These are phyloP conservation scores for Odobenus rosmarus DNA, from an alignment of 2,113 vertebrate genomes.

Conservation along the genomic window DNA sequence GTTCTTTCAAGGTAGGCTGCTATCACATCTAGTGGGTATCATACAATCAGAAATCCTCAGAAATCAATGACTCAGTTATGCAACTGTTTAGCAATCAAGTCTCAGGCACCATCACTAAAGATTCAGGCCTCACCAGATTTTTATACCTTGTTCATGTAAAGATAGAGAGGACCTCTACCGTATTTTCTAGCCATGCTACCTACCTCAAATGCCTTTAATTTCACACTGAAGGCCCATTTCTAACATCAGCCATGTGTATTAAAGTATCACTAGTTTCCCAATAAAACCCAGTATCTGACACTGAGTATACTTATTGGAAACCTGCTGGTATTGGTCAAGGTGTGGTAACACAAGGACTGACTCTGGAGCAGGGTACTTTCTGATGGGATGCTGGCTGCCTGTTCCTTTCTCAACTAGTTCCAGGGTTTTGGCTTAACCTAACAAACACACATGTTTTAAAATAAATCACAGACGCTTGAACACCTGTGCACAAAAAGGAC, in stretches of 20 bases:
- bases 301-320: background rate
- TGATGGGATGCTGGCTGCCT: background rate
- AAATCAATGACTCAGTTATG: background rate
- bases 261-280: background rate
- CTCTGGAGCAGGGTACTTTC: background rate
- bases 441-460: background rate
- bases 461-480: background rate
- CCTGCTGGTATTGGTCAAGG: background rate
- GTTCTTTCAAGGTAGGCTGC: background rate
- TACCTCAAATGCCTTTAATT: background rate
- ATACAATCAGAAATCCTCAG: background rate
- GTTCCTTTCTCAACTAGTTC: background rate
- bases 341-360: background rate
- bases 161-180: background rate
- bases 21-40: background rate
- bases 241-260: background rate
- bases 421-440: background rate
- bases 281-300: background rate
- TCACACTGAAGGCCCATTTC: constrained; percentile 23
- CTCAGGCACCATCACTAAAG: background rate
- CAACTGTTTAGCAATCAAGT: background rate
- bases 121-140: background rate
- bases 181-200: background rate
- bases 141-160: background rate
- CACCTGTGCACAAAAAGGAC: background rate